Evolutionary conservation across 2,888 invertebrate species (phyloP).

Genomic region (Microplitis manilae): DNA sequence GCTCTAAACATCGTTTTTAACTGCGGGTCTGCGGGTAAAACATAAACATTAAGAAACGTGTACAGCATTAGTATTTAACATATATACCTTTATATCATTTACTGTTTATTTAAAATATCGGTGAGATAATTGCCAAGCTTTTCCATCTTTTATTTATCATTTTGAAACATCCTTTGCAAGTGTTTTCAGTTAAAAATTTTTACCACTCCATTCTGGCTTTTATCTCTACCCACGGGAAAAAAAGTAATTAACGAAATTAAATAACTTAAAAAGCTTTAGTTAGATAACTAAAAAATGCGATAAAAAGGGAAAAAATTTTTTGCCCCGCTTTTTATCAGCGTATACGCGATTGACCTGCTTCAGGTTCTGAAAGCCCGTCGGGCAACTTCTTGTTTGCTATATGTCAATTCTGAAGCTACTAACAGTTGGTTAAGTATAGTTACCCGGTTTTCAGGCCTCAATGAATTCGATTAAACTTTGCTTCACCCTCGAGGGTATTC

Average conservation of each 20-base stretch:
- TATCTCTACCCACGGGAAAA: background rate
- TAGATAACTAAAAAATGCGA: background rate
- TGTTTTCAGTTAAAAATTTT: background rate
- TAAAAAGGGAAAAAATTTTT: background rate
- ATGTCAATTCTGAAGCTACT: background rate
- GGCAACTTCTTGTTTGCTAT: constrained; percentile 2
- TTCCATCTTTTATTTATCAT: background rate
- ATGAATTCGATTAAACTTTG: constrained; percentile 31
- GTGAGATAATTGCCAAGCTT: constrained; percentile 1
- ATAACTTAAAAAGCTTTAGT: background rate
- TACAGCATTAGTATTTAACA: constrained; percentile 2
- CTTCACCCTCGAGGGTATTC: constrained; percentile 22
- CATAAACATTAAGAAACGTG: constrained; percentile 18
- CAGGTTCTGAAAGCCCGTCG: constrained; percentile 12
- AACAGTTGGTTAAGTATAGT: constrained; percentile 15
- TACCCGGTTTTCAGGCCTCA: constrained; percentile 17
- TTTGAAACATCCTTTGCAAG: background rate
- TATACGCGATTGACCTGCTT: background rate
- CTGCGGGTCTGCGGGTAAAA: constrained; percentile 16
- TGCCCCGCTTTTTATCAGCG: background rate
- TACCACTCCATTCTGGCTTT: background rate
- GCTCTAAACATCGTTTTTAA: constrained; percentile 14
- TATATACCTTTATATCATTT: background rate
- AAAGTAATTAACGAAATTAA: background rate
- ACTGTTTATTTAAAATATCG: constrained; percentile 10